Percentiles rank a stretch among this genome's conserved stretches.
These are phyloP conservation scores for Oncorhynchus kisutch DNA, from an alignment of 2,113 vertebrate genomes.

Conservation along the genomic window DNA sequence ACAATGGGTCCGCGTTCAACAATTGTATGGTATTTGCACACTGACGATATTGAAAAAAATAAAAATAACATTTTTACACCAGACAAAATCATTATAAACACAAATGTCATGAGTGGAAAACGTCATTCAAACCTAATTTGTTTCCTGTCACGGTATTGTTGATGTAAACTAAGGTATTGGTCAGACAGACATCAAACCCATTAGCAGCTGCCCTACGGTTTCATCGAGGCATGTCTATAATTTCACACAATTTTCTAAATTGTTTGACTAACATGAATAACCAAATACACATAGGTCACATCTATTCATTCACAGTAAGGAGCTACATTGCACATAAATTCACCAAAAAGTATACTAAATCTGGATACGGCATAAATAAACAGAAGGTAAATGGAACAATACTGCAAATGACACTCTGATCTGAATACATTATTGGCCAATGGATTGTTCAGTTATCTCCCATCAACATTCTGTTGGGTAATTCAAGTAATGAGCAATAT, in stretches of 20 bases:
- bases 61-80: neutral
- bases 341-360: neutral
- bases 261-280: neutral
- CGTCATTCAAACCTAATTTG: neutral
- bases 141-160: neutral
- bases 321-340: neutral
- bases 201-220: neutral
- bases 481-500: slow-evolving; percentile 59
- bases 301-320: neutral
- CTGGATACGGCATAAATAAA: slow-evolving; percentile 3
- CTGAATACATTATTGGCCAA: slow-evolving; percentile 6
- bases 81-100: neutral
- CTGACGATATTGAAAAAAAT: neutral
- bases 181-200: neutral
- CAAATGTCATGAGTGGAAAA: neutral
- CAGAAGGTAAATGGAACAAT: slow-evolving; percentile 6
- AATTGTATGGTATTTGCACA: neutral
- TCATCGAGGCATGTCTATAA: neutral
- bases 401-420: neutral
- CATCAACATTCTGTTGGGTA: slow-evolving; percentile 37
- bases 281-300: neutral
- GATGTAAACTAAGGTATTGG: neutral
- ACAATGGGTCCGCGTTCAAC: neutral
- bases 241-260: neutral
- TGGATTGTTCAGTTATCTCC: slow-evolving; percentile 28